Conservation (phyloP, 2,888 invertebrate genomes). For the Horisme vitalbata region DNA sequence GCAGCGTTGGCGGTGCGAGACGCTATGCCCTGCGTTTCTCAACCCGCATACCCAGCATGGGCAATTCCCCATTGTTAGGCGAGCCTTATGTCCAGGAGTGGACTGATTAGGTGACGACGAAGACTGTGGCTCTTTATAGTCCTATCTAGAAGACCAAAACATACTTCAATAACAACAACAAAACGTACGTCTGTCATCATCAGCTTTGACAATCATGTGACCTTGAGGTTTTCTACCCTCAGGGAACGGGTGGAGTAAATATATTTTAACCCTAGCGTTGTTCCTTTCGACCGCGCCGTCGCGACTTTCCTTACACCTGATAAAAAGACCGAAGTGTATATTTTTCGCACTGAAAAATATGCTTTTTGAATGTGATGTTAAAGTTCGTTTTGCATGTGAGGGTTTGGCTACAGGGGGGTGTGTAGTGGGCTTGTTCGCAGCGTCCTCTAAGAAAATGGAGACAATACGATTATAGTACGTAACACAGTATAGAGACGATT, state of each 20-base stretch:
- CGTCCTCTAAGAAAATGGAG: constrained; percentile 78
- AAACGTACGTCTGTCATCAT: constrained; percentile 16
- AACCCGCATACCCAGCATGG: no score
- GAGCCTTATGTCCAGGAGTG: no score
- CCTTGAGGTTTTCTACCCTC: constrained; percentile 54
- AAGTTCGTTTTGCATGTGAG: background rate
- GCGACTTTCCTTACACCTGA: constrained; percentile 46
- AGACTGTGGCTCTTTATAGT: no score
- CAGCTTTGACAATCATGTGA: constrained; percentile 37
- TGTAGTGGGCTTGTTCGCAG: constrained; percentile 66
- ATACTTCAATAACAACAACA: no score
- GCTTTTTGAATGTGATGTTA: constrained; percentile 11
- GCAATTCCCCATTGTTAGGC: no score
- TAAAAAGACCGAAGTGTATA: constrained; percentile 37
- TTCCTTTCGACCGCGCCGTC: constrained; percentile 69
- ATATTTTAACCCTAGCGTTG: constrained; percentile 67
- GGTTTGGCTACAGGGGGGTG: constrained; percentile 50
- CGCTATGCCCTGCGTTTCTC: no score
- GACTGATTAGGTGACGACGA: no score
- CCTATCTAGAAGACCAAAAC: no score
- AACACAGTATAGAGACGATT: constrained; percentile 49
- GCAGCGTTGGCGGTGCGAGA: no score
- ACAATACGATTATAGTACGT: constrained; percentile 74
- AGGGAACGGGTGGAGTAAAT: constrained; percentile 56
- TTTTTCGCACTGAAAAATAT: constrained; percentile 5